Evolutionary conservation across 2,888 invertebrate genomes (phyloP), one percentile per base, ranked within the genome.

Genomic region (Latheticus oryzae): DNA sequence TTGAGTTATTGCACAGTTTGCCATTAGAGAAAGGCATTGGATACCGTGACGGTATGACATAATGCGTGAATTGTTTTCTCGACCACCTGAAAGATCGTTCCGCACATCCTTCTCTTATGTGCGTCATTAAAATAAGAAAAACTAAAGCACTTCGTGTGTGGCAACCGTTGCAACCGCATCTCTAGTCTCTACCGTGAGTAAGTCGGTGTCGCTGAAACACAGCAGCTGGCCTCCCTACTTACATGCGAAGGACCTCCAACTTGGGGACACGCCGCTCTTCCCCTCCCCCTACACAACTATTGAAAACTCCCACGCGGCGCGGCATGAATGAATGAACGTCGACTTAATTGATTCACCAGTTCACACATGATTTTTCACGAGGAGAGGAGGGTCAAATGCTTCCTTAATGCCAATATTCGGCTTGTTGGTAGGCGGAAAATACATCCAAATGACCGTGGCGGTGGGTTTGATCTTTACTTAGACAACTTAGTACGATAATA

Each of bases 271-370:
- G 32, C 21, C 19, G 19, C 45, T 16, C 35, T 32, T 37, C 23
- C 37, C 37, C 37, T 37, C 30, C 43, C 30, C 21, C 23, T n/a
- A 37, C 51, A 51, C 33, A 43, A 26, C 57, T 37, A 42, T 57
- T 43, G 43, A 50, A 47, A 43, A 51, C 57, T 51, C 57, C 57
- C 48, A 57, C 57, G 21, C 57, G 21, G 45, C 43, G 28, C 57
- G 43, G 50, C 51, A 57, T 57, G 57, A 57, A 57, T 57, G 57
- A 57, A 57, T 57, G 57, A 57, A 57, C 43, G 50, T 21, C 35
- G 42, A 21, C 42, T 40, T 51, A 57, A 57, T 57, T 57, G 57
- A 57, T 57, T 57, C 57, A 57, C 42, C 48, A 43, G 33, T 50
- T 57, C 47, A 43, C 52, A 52, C 52, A 42, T 52, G 42, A 52